phyloP scores from a whole-genome alignment of 2,888 invertebrate species.

The Chloroclysta siterata region DNA sequence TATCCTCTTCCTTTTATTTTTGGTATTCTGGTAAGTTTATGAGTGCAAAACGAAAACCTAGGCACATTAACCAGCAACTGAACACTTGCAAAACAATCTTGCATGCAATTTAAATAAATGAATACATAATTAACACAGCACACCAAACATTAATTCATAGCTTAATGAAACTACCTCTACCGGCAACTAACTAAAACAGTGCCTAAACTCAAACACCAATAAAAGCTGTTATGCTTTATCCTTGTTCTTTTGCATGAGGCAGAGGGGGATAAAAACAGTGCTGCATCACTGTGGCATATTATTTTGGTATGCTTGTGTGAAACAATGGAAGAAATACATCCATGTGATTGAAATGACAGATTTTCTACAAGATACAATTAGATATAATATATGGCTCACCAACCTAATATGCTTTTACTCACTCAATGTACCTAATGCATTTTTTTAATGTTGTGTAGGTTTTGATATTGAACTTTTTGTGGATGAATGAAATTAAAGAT shows the following conservation, averaged over 20 bases:
- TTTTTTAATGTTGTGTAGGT: too few relatives aligned
- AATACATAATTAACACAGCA: slow-evolving; percentile 23
- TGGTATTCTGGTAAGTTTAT: slow-evolving; percentile 25
- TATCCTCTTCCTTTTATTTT: slow-evolving; percentile 42
- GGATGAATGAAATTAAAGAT: too few relatives aligned
- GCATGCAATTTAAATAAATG: slow-evolving; percentile 41
- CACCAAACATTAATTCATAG: slow-evolving; percentile 16
- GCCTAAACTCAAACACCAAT: neutral
- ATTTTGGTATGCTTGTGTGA: neutral
- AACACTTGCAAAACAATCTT: slow-evolving; percentile 46
- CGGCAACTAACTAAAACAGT: slow-evolving; percentile 6
- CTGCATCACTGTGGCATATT: neutral
- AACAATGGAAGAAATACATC: too few relatives aligned
- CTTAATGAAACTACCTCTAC: slow-evolving; percentile 5
- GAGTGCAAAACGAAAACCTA: slow-evolving; percentile 44
- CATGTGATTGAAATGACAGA: neutral
- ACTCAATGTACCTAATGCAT: too few relatives aligned
- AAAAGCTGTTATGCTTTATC: too few relatives aligned
- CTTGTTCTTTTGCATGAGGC: neutral
- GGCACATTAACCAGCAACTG: slow-evolving; percentile 43
- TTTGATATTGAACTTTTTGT: too few relatives aligned
- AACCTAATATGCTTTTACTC: neutral
- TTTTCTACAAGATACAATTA: neutral
- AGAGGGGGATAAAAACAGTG: neutral
- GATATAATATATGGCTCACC: neutral